Evolutionary conservation across 2,797 vertebrate genomes (phyloP).

Genomic region (Menidia menidia): DNA sequence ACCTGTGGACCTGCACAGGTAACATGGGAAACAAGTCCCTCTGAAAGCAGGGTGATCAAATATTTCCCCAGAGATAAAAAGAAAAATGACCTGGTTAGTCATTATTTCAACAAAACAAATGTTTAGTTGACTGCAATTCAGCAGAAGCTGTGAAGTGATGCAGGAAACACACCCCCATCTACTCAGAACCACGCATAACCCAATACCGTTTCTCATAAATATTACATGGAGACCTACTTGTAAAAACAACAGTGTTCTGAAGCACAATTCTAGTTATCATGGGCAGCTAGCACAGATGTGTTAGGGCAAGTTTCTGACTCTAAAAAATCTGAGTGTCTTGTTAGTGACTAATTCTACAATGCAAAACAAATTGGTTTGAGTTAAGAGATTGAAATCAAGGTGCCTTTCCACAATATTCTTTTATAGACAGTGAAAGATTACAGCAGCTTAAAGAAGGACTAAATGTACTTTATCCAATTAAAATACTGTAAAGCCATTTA

Average conservation of each 20-base stretch:
- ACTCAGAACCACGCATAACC: background rate
- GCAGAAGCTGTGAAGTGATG: background rate
- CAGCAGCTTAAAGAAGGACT: background rate
- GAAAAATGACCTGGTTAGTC: background rate
- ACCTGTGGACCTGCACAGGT: slow-evolving; percentile 2
- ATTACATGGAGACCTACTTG: background rate
- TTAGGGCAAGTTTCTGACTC: no score
- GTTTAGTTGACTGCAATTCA: background rate
- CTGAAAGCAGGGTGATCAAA: background rate
- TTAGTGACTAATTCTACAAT: background rate
- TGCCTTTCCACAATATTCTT: background rate
- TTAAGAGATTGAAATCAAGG: background rate
- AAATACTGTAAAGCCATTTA: background rate
- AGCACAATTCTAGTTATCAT: no score
- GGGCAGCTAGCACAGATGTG: no score
- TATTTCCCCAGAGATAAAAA: background rate
- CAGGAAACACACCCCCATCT: background rate
- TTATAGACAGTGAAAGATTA: background rate
- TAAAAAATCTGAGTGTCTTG: no score
- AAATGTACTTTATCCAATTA: background rate
- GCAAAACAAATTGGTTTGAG: background rate
- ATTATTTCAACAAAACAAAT: background rate
- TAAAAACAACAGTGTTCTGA: background rate
- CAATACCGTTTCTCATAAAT: background rate
- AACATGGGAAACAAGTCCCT: slow-evolving; percentile 2